phyloP scores from a whole-genome alignment of 2,888 invertebrate species.

The Helicoverpa assulta region DNA sequence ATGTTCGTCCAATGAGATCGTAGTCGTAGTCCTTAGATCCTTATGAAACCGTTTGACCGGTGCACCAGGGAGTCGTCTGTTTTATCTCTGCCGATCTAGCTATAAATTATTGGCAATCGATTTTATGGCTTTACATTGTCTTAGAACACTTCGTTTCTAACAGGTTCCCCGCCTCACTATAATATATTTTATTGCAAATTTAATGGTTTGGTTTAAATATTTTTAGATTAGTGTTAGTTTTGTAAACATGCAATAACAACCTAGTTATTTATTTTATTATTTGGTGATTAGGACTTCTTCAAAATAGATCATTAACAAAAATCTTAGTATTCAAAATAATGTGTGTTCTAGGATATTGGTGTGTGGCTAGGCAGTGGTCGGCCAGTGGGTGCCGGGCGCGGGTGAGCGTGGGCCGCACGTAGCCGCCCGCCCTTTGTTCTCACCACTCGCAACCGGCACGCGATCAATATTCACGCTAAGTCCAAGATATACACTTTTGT shows the following conservation, averaged over 20 bases:
- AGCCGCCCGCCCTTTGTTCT: constrained; percentile 75
- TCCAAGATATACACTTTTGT: constrained; percentile 63
- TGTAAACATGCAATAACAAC: constrained; percentile 9
- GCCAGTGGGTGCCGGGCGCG: constrained; percentile 36
- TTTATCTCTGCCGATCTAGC: constrained; percentile 55
- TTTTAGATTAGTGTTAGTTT: constrained; percentile 22
- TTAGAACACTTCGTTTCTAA: constrained; percentile 56
- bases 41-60: constrained; percentile 36
- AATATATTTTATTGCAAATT: constrained; percentile 47
- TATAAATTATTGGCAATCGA: constrained; percentile 68
- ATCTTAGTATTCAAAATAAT: constrained; percentile 12
- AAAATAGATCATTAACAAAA: not conserved
- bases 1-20: constrained; percentile 13
- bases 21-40: constrained; percentile 17
- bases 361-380: constrained; percentile 33
- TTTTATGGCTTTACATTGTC: constrained; percentile 67
- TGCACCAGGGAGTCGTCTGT: constrained; percentile 44
- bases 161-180: constrained; percentile 45
- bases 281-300: not conserved
- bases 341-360: constrained; percentile 14
- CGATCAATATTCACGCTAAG: constrained; percentile 76
- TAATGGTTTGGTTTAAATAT: constrained; percentile 29
- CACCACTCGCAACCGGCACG: constrained; percentile 59
- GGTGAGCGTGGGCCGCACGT: constrained; percentile 59
- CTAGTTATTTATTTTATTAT: not conserved